phyloP scores from a whole-genome alignment of 2,113 vertebrate genomes.

The Gulo gulo region DNA sequence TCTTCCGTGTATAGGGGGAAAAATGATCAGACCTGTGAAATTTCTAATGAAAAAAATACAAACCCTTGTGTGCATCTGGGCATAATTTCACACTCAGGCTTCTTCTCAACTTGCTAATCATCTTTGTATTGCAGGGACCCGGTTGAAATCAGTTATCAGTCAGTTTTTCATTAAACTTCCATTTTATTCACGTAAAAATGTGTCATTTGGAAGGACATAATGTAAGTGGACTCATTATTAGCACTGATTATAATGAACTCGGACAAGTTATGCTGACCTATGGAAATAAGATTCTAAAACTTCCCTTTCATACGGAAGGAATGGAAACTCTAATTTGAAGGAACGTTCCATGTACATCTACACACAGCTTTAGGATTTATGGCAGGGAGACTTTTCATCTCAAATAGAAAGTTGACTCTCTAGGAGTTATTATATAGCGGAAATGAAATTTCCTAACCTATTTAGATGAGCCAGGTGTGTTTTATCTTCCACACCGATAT shows the following conservation, averaged over 20 bases:
- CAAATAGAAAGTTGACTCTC: slow-evolving; percentile 51
- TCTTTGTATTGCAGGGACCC: background rate
- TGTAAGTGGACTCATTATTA: slow-evolving; percentile 9
- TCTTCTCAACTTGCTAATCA: background rate
- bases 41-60: background rate
- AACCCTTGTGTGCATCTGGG: background rate
- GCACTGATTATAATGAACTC: slow-evolving; percentile 51
- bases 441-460: slow-evolving; percentile 72
- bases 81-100: background rate
- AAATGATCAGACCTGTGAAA: background rate
- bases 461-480: slow-evolving; percentile 38
- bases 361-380: slow-evolving; percentile 37
- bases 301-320: slow-evolving; percentile 46
- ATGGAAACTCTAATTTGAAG: slow-evolving; percentile 66
- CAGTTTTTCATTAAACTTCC: background rate
- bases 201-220: background rate
- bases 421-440: slow-evolving; percentile 60
- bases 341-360: slow-evolving; percentile 45
- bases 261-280: slow-evolving; percentile 53
- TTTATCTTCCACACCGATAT: slow-evolving; percentile 49
- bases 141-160: background rate
- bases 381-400: slow-evolving; percentile 46
- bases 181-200: background rate
- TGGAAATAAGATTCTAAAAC: slow-evolving; percentile 44
- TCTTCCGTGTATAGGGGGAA: background rate